Conservation (phyloP, 2,888 invertebrate genomes). For the Himalopsyche kuldschensis region DNA sequence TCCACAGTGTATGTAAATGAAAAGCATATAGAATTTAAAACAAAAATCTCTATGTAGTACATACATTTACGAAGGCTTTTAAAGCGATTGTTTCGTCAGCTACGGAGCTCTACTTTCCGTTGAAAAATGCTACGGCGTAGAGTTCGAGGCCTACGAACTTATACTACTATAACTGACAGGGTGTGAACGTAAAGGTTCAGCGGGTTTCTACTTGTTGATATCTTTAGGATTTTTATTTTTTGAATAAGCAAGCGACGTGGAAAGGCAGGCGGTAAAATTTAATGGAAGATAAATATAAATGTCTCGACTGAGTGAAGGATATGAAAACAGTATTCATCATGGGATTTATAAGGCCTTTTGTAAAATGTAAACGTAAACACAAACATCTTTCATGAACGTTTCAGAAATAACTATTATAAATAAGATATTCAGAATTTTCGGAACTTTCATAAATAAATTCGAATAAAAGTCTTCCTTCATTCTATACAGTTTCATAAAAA, state of each 20-base stretch:
- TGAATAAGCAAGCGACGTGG: slow-evolving; percentile 1
- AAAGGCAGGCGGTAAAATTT: neutral
- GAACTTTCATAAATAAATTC: neutral
- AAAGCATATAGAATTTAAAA: neutral
- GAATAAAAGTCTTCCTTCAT: too few species aligned
- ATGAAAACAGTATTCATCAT: neutral
- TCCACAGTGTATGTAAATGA: neutral
- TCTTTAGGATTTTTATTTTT: neutral
- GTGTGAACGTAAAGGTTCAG: neutral
- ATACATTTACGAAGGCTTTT: neutral
- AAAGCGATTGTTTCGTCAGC: neutral
- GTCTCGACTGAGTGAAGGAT: neutral
- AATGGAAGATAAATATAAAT: neutral
- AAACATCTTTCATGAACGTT: neutral
- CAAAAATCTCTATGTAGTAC: neutral
- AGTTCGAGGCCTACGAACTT: neutral
- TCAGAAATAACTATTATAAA: neutral
- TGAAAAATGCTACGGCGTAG: neutral
- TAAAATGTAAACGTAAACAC: neutral
- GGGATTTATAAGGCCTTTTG: neutral
- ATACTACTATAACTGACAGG: neutral
- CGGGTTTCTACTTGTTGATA: neutral
- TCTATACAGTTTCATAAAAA: too few species aligned
- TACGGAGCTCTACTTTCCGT: neutral
- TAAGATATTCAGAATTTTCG: neutral